Conservation (phyloP, 2,113 vertebrate species). For the Ariopsis seemanni region DNA sequence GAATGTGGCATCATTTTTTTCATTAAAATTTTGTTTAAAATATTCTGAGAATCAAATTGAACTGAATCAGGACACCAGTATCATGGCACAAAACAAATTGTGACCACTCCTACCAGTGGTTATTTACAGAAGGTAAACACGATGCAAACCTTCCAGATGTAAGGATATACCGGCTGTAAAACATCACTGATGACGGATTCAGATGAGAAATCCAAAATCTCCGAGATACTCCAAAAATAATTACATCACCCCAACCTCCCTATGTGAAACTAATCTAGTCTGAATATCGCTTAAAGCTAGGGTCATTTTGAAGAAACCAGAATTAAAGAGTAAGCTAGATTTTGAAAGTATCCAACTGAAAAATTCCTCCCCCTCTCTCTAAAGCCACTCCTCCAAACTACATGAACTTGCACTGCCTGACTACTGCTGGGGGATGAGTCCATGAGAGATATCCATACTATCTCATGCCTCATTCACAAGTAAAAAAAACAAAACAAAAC, state of each 20-base stretch:
- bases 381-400: too few species aligned
- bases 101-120: neutral
- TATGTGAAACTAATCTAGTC: neutral
- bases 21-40: too few species aligned
- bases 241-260: neutral
- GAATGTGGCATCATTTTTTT: too few species aligned
- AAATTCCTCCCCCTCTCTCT: too few species aligned
- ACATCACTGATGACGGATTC: neutral
- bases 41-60: neutral
- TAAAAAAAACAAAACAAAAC: too few species aligned
- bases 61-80: neutral
- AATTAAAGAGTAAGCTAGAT: too few species aligned
- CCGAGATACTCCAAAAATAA: neutral
- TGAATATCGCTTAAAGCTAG: neutral
- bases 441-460: too few species aligned
- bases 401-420: too few species aligned
- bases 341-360: too few species aligned
- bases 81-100: neutral
- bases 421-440: too few species aligned
- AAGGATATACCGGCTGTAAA: neutral
- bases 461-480: too few species aligned
- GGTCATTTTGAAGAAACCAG: too few species aligned
- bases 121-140: neutral
- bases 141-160: neutral
- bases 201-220: neutral